These are phyloP conservation scores for Pachyramphus minor DNA, from an alignment of 2,113 vertebrate species.

Conservation along the genomic window DNA sequence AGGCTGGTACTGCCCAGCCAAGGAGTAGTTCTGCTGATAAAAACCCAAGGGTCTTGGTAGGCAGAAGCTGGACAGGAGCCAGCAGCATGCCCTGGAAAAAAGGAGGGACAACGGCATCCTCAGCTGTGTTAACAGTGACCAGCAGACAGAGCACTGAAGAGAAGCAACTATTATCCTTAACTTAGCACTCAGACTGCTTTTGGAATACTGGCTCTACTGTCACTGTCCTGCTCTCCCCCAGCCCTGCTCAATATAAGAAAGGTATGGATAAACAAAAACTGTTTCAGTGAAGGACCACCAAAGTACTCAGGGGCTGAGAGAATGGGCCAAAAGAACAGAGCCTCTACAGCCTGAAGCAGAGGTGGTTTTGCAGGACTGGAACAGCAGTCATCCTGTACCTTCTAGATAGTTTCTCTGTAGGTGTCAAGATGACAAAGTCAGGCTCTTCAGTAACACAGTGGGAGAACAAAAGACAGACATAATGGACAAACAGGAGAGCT, in stretches of 20 bases:
- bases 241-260: not conserved
- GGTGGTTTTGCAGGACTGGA: not conserved
- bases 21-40: not conserved
- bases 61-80: not conserved
- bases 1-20: not conserved
- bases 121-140: not conserved
- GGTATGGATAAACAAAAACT: not conserved
- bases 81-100: not conserved
- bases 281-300: not conserved
- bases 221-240: too few species aligned
- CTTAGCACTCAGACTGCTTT: not conserved
- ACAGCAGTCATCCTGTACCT: not conserved
- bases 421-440: not conserved
- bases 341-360: not conserved
- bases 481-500: not conserved
- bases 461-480: not conserved
- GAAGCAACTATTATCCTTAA: not conserved
- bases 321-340: not conserved
- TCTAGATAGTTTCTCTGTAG: not conserved
- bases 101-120: not conserved
- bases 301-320: rapidly evolving
- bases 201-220: not conserved
- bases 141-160: not conserved
- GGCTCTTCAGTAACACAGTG: rapidly evolving
- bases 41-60: not conserved